Evolutionary conservation across 2,797 vertebrate species (phyloP).

Genomic region (Halcyon leucocephala): DNA sequence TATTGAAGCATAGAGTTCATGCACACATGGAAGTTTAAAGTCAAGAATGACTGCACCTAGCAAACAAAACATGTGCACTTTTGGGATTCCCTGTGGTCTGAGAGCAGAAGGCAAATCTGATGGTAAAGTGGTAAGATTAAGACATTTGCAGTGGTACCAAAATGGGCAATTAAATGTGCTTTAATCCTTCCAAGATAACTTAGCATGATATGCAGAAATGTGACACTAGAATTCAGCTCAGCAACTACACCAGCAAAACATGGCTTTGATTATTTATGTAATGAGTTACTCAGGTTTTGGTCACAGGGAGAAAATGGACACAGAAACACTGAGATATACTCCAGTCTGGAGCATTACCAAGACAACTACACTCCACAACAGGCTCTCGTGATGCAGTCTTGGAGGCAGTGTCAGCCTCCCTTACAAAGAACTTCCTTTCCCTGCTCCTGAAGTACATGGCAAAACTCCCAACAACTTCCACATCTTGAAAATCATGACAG

Average conservation of each 20-base stretch:
- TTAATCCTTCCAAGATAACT: background rate
- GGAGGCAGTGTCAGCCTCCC: background rate
- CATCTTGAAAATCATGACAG: background rate
- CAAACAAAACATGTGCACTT: background rate
- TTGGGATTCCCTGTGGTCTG: background rate
- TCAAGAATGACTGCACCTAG: background rate
- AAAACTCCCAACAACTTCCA: background rate
- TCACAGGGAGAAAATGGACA: background rate
- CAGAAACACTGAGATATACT: background rate
- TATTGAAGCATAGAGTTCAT: background rate
- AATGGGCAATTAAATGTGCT: background rate
- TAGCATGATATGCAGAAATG: background rate
- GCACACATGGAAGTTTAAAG: background rate
- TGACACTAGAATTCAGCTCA: background rate
- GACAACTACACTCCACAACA: background rate
- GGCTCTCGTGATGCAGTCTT: rapidly evolving
- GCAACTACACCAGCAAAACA: background rate
- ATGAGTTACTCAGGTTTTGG: background rate
- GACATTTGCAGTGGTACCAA: background rate
- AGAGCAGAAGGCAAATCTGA: background rate
- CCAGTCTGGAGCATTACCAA: background rate
- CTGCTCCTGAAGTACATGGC: background rate
- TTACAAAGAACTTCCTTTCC: background rate
- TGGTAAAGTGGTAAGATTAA: background rate
- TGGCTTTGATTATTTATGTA: background rate